Base-by-base conservation (phyloP, 2,113 vertebrate genomes). In the Nyctibius bracteatus region DNA sequence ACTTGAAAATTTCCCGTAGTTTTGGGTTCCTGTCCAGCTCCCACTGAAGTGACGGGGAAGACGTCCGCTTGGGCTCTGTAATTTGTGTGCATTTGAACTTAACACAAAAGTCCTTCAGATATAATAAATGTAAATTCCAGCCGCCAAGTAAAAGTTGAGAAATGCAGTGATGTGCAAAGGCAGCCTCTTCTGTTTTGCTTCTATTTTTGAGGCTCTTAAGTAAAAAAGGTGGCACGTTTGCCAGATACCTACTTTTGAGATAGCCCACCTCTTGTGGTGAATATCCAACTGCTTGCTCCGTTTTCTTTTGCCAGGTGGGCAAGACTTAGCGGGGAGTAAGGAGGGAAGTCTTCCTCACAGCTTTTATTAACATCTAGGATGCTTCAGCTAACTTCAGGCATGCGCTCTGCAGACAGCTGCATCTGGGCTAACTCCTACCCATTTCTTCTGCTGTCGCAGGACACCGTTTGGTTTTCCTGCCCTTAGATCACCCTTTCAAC, bases 1-100 rank as follows among this genome's bases (percentile, higher is more conserved):
- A 91, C 63, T 86, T 90, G 71, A 81, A 93, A 95, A 86, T 93
- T 96, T 92, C 85, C 90, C 94, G 67, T 83, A 80, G 49, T 77
- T 90, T 73, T 62, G 37, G 63, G 37, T 90, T 88, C 71, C 79
- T 90, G 79, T 71, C 66, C 78, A 63, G 46, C 46, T 93, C 58
- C 82, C 18, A 25, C 54, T 83, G 71, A 85, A 85, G 54, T 87
- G 67, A 62, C 35, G 67, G 75, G 63, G 85, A 94, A 86, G 79
- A 71, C 30, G 28, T 80, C 41, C 28, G 71, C 67, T 59, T 59
- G 67, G 59, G 43, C 63, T 83, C 67, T 81, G 66, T 91, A 75
- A 85, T 72, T 54, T 68, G 20, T 23, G 27, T 57, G 44, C 21
- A 7, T 84, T 79, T 67, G 33, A 84, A 66, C 35, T 82, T 55